phyloP scores from a whole-genome alignment of 2,888 invertebrate species.

The Xanthia icteritia region DNA sequence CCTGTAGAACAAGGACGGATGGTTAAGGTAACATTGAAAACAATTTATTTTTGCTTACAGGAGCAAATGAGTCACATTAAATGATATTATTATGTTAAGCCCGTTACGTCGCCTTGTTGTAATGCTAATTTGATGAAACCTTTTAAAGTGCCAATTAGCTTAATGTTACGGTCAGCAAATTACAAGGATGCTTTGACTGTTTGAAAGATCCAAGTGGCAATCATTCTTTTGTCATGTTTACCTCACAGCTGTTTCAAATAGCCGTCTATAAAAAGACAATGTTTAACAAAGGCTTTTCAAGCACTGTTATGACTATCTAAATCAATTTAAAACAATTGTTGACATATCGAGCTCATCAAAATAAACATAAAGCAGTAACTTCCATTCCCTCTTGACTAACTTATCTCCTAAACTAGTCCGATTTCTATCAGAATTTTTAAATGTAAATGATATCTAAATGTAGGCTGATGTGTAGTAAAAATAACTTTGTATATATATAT shows the following conservation, averaged over 20 bases:
- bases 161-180: conserved; percentile 13
- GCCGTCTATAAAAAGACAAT: neutral
- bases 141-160: conserved; percentile 36
- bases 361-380: neutral
- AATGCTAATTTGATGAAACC: conserved; percentile 56
- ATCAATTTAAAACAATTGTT: neutral
- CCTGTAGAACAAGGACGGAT: conserved; percentile 42
- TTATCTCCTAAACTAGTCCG: neutral
- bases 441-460: neutral
- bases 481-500: too few relatives aligned
- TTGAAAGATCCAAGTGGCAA: neutral
- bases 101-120: conserved; percentile 37
- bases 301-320: neutral
- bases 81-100: conserved; percentile 47
- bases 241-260: conserved; percentile 14
- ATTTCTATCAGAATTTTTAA: neutral
- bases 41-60: conserved; percentile 32
- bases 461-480: too few relatives aligned
- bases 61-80: conserved; percentile 28
- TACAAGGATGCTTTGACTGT: conserved; percentile 1
- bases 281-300: neutral
- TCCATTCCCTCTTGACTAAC: neutral
- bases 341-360: neutral
- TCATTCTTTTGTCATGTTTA: neutral
- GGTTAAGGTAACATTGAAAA: conserved; percentile 15